Base-by-base conservation (phyloP, 2,888 invertebrate genomes). In the Tineola bisselliella region DNA sequence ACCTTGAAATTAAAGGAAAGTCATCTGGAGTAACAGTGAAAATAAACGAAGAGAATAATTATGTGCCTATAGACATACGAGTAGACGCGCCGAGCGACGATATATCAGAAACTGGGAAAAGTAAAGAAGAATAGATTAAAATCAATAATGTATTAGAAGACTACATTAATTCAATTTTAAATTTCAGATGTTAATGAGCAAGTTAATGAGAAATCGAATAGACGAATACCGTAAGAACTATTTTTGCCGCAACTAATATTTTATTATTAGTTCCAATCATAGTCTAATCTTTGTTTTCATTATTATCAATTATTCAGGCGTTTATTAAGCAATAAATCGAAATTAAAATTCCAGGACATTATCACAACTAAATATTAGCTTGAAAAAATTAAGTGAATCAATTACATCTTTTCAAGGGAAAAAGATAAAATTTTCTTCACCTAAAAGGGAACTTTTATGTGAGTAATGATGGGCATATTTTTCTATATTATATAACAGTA, bases 391-490 rank as follows among this genome's bases (percentile, higher is more conserved):
- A 15, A 52, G 3, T 11, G 52, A 52, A 52, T 56, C 56, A 15
- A 2, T 56, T 11, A 4, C 31, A 13, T 31, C 31, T 12, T 58
- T 33, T 17, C 58, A 33, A 33, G 33, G 58, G 12, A 58, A 33
- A 58, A 31, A 58, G 15, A 58, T 58, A 13, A 4, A 31, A n/a
- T 58, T 58, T 58, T 31, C 58, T 58, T 33, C 58, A 15, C 58
- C 58, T 33, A 58, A 58, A 33, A 13, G 31, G 13, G 33, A 58
- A 58, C 19, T 58, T 25, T 13, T 58, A 11, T 13, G 58, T 58
- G 13, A 58, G 58, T 58, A n/a, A n/a, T n/a, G n/a, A n/a, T n/a
- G n/a, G n/a, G n/a, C n/a, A n/a, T n/a, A n/a, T n/a, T n/a, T n/a
- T n/a, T n/a, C n/a, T n/a, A n/a, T n/a, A n/a, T n/a, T n/a, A n/a